phyloP scores from a whole-genome alignment of 2,113 vertebrate species.

The Hemichromis elongatus region DNA sequence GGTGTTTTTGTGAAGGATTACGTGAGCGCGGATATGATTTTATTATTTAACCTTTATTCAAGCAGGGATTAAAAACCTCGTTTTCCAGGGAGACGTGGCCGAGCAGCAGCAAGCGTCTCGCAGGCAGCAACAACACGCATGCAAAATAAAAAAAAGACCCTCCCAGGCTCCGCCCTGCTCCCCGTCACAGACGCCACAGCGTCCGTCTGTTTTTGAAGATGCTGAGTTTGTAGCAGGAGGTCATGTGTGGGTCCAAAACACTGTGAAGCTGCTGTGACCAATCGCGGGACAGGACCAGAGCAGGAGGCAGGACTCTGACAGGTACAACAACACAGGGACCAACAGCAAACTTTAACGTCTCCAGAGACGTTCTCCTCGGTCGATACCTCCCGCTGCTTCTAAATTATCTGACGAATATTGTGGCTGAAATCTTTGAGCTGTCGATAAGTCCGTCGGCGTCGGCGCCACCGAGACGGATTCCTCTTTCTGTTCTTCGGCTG shows the following conservation, averaged over 20 bases:
- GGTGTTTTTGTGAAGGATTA: not conserved
- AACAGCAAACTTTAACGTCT: not conserved
- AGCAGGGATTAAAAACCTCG: no score
- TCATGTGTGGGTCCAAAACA: not conserved
- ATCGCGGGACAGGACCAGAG: fast-evolving
- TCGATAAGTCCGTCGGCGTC: not conserved
- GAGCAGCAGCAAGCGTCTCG: no score
- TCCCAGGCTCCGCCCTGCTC: not conserved
- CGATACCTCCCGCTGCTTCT: not conserved
- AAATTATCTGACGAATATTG: constrained; percentile 17
- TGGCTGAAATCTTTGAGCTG: not conserved
- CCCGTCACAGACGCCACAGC: not conserved
- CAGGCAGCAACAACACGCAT: no score
- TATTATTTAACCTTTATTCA: no score
- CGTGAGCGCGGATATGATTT: no score
- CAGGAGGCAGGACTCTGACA: not conserved
- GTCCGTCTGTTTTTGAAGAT: not conserved
- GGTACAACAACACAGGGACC: not conserved
- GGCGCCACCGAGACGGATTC: not conserved
- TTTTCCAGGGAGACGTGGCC: no score
- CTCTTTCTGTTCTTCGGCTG: not conserved
- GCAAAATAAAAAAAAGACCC: no score
- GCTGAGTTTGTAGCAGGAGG: not conserved
- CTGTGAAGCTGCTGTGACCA: not conserved
- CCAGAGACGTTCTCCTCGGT: not conserved